phyloP scores from a whole-genome alignment of 2,888 invertebrate genomes.

The Hyposoter dolosus region DNA sequence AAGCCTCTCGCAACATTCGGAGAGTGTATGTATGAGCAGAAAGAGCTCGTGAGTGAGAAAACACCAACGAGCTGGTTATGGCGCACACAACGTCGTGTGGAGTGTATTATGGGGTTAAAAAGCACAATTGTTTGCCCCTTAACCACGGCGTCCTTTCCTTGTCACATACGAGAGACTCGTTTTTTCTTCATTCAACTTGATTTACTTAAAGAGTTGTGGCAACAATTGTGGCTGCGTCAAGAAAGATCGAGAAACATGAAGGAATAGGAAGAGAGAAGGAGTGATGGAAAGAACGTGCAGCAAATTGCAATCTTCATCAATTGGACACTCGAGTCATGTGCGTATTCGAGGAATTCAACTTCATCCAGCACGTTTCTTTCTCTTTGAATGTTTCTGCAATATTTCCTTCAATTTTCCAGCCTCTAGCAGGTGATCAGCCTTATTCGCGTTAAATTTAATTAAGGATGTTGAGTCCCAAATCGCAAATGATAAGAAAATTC shows the following conservation, averaged over 20 bases:
- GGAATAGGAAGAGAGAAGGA: background rate
- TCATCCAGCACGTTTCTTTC: background rate
- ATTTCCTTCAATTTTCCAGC: background rate
- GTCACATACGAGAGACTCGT: slow-evolving; percentile 10
- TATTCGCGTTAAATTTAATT: no score
- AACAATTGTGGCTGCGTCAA: slow-evolving; percentile 6
- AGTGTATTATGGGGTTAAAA: slow-evolving; percentile 9
- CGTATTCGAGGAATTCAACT: slow-evolving; percentile 1
- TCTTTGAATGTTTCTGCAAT: background rate
- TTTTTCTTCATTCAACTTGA: slow-evolving; percentile 22
- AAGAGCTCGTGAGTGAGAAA: background rate
- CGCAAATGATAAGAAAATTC: no score
- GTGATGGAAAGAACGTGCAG: background rate
- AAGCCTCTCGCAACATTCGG: slow-evolving; percentile 55
- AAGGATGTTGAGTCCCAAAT: no score
- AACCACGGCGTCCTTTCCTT: background rate
- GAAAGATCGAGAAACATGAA: background rate
- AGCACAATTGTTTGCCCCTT: slow-evolving; percentile 17
- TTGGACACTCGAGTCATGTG: slow-evolving; percentile 5
- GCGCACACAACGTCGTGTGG: background rate
- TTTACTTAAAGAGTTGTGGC: slow-evolving; percentile 4
- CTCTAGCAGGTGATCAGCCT: no score
- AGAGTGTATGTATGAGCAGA: background rate
- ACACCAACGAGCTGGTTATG: background rate
- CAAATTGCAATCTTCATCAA: background rate